Evolutionary conservation across 2,113 vertebrate species (phyloP), one percentile per base, ranked within the genome.

Genomic region (Neolamprologus longior): DNA sequence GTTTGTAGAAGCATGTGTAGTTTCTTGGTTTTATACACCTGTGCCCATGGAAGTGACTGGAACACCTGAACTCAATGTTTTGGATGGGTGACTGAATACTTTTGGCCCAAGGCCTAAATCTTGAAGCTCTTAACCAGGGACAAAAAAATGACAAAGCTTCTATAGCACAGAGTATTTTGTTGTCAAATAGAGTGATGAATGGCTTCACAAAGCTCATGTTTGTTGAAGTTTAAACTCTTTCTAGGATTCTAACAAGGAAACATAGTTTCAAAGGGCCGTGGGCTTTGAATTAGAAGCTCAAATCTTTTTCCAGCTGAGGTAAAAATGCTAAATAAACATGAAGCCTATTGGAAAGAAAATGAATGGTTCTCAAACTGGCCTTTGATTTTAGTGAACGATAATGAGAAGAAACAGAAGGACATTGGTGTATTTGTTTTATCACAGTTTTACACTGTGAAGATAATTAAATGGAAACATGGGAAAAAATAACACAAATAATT

Each of bases 171-270:
- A 50, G 14, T 73, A 26, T 73, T 45, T 47, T 73, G 40, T 17
- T 42, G 40, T 47, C 68, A 76, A 76, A 28, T 4, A 26, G 2
- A 45, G 9, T 28, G 21, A 45, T 73, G 13, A 45, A 73, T 47
- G 6, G 9, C 14, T 76, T 19, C 13, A 45, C 1, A 45, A 73
- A 45, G 40, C 40, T 45, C 24, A 17, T 50, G 42, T 1, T 50
- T 47, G 42, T 76, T 76, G 42, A 31, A 28, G 24, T 76, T 76
- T 50, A 78, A 50, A 5, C 42, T 47, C 40, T 76, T 76, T 76
- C 68, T 76, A 11, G 68, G 14, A 76, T 4, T 76, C 15, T 76
- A 45, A 26, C 1, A 5, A 10, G 68, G 40, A 73, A 73, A 45
- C 13, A 73, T 26, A 5, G 14, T 47, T 76, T 76, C 40, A 47